Evolutionary conservation across 2,113 vertebrate genomes (phyloP), one percentile per base, ranked within the genome.

Genomic region (Camelus dromedarius): DNA sequence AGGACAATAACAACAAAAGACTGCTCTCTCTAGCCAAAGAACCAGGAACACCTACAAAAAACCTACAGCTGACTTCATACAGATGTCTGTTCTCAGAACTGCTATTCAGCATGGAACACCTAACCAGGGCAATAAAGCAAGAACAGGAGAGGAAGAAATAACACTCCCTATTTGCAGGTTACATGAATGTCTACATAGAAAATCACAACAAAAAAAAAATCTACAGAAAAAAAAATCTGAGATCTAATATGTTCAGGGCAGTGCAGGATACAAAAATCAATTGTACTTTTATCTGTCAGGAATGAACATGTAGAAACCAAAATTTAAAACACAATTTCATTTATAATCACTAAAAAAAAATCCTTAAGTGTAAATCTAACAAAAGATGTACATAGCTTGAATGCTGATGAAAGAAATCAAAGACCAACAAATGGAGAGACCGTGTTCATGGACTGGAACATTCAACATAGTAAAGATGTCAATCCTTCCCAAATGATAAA

Each of bases 281-380:
- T 18, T 79, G 2, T 52, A 67, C 83, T 92, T 93, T 32, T n/a
- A 14, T 67, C 56, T 13, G 72, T 2, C 79, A 56, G 13, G 4
- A 84, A n/a, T 60, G 35, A 82, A n/a, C 19, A 89, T 30, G 11
- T 69, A 32, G 60, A 76, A 89, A 88, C 2, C 6, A 84, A 89
- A 93, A 38, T 83, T 84, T 52, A 38, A 84, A 84, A 48, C 26
- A 77, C 13, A 84, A 30, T 46, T 62, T 28, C 50, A 54, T 15
- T 83, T 89, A 70, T 14, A 64, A 56, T 66, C 35, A 54, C 24
- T 80, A 30, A 86, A 79, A 86, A 54, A 93, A 91, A 82, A 83
- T 54, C 35, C 16, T 85, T 42, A 93, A 56, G 9, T 42, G 38
- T 42, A 42, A 42, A 42, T 42, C 38, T 42, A 42, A 64, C 4